phyloP scores from a whole-genome alignment of 2,113 vertebrate species.

The Sardina pilchardus region DNA sequence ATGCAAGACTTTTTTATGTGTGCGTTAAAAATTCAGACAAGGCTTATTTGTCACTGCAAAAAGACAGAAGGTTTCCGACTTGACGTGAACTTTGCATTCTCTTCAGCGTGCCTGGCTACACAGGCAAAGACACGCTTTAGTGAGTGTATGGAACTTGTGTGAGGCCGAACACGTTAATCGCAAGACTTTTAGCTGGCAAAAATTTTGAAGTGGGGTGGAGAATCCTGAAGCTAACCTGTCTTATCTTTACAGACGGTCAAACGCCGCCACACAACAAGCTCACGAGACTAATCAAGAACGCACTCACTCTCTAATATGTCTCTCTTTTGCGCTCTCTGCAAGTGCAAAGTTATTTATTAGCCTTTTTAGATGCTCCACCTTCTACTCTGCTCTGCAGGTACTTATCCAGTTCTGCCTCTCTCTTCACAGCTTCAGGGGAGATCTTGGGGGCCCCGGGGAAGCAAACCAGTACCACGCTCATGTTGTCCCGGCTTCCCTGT shows the following conservation, averaged over 20 bases:
- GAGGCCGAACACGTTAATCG: background rate
- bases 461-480: conserved; percentile 91
- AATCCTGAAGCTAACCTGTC: background rate
- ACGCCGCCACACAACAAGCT: conserved; percentile 30
- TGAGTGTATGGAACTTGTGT: background rate
- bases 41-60: background rate
- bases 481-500: conserved; percentile 91
- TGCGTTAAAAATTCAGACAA: background rate
- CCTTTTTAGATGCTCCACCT: conserved; percentile 89
- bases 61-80: background rate
- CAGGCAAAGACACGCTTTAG: background rate
- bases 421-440: conserved; percentile 84
- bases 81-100: background rate
- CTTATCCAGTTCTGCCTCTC: conserved; percentile 86
- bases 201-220: background rate
- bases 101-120: background rate
- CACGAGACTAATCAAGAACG: conserved; percentile 24
- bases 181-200: background rate
- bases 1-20: background rate
- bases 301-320: background rate
- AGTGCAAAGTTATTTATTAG: conserved; percentile 78
- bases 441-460: conserved; percentile 88
- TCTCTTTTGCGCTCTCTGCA: conserved; percentile 30
- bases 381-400: conserved; percentile 86
- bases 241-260: conserved; percentile 24